Base-by-base conservation (phyloP, 2,797 vertebrate species). In the Trichosurus vulpecula region DNA sequence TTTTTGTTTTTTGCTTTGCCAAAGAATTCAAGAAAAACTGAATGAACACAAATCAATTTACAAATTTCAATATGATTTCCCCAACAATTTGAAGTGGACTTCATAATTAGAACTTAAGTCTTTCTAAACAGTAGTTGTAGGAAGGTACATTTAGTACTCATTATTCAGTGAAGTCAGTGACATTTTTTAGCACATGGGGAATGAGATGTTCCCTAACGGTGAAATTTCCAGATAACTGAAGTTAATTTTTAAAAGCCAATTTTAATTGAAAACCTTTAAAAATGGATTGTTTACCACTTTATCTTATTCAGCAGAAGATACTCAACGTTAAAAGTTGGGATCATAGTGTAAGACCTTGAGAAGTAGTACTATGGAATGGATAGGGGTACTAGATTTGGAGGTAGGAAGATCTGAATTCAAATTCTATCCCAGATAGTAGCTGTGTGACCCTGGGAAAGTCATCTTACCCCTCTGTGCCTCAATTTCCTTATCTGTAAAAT, bases 91-190 rank as follows among this genome's bases (percentile, higher is more conserved):
- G n/a, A 94, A 96, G 66, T 29, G 5, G 55, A 96, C 54, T 94
- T 92, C 66, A 57, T 96, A 95, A 91, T 91, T 54, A 97, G 74
- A 96, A 47, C n/a, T 41, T 47, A 25, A 81, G 47, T 52, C 95
- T 90, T 94, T 87, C 95, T 92, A 13, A 94, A 92, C 8, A 90
- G 55, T 87, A 53, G 5, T 51, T 74, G 93, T 91, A 92, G 91
- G 90, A 96, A 90, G 54, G 61, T 53, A 8, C 31, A 93, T 92
- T 93, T 14, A 25, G 51, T 29, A 27, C 9, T 90, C 41, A 41
- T 27, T 66, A 10, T 47, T 81, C 29, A 54, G 27, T 94, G 35
- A 35, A 11, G 12, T 52, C 74, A 74, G 89, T 93, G n/a, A 92
- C 54, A 90, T 74, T 95, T 93, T 52, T 22, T 94, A 31, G 13